Conservation (phyloP, 1,140 invertebrate species). For the Drosophila pandora region DNA sequence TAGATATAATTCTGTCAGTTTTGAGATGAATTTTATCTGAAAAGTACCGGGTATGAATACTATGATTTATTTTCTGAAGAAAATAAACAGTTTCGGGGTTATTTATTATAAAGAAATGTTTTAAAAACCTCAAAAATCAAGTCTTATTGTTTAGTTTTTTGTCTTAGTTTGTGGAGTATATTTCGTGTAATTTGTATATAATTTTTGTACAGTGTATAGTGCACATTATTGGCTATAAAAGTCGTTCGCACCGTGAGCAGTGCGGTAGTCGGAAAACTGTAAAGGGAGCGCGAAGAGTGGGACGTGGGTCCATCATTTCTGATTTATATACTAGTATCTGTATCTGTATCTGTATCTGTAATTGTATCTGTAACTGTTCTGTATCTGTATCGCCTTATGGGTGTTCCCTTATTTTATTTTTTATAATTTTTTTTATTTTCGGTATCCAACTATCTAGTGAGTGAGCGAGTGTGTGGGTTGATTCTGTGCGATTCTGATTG, state of each 20-base stretch:
- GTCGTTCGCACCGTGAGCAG: slow-evolving; percentile 56
- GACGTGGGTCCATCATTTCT: slow-evolving; percentile 54
- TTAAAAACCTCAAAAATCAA: no score
- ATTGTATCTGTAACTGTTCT: slow-evolving; percentile 2
- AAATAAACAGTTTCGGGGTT: no score
- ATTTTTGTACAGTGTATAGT: not conserved
- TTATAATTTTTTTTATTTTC: not conserved
- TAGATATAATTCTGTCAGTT: no score
- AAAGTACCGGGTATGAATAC: no score
- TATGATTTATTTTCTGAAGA: no score
- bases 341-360: slow-evolving; percentile 15
- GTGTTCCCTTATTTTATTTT: slow-evolving; percentile 29
- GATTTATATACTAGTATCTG: slow-evolving; percentile 31
- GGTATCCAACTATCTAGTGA: not conserved
- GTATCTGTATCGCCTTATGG: slow-evolving; percentile 15
- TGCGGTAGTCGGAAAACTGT: slow-evolving; percentile 48
- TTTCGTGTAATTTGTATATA: not conserved
- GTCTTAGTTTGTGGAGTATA: not conserved
- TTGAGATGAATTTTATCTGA: no score
- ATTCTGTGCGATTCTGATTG: slow-evolving; percentile 16
- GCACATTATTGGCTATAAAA: slow-evolving; percentile 77
- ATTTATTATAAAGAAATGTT: no score
- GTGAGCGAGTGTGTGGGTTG: slow-evolving; percentile 15
- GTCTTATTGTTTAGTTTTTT: no score
- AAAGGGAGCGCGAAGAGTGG: slow-evolving; percentile 55